phyloP scores from a whole-genome alignment of 23 tunicate genomes.

The Trididemnum miniatum region DNA sequence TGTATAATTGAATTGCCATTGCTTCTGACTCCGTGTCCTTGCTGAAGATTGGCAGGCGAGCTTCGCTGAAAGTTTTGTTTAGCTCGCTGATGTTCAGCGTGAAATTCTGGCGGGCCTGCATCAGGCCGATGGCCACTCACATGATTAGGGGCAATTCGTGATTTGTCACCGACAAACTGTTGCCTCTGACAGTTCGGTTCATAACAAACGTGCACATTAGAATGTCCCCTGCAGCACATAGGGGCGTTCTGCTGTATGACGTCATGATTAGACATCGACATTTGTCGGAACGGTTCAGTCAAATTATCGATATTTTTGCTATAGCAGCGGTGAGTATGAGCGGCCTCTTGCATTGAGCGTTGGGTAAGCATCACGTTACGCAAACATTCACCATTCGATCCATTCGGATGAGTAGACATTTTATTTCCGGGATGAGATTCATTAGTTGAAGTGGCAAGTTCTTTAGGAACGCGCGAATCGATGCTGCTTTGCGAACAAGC shows the following conservation, averaged over 20 bases:
- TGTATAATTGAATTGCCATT: too few relatives aligned
- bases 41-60: slow-evolving; percentile 6
- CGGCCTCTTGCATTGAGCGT: not conserved
- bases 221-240: not conserved
- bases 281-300: not conserved
- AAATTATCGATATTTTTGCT: not conserved
- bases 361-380: not conserved
- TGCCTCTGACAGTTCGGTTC: not conserved
- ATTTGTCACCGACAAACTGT: not conserved
- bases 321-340: too few relatives aligned
- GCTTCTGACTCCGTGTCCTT: not conserved
- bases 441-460: not conserved
- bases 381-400: not conserved
- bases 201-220: not conserved
- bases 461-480: not conserved
- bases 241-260: not conserved
- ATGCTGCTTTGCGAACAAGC: not conserved
- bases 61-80: slow-evolving; percentile 14
- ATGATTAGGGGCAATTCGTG: not conserved
- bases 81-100: not conserved
- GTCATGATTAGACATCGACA: not conserved
- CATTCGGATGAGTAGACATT: too few relatives aligned
- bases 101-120: not conserved
- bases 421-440: not conserved
- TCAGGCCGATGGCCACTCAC: not conserved